Conservation (phyloP, 2,113 vertebrate species). For the Chrysochloris asiatica region DNA sequence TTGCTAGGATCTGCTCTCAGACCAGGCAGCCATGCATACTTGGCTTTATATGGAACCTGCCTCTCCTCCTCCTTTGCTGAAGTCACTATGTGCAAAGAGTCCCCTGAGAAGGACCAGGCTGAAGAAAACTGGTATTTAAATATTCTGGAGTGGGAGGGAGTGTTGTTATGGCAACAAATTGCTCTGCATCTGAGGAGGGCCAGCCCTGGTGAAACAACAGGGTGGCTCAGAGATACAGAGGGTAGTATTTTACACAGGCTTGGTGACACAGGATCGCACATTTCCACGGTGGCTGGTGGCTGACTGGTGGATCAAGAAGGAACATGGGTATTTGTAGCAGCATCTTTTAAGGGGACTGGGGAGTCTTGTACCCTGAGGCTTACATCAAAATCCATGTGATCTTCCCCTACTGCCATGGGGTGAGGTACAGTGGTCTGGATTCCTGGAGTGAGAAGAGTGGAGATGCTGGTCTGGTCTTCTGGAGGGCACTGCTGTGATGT, state of each 20-base stretch:
- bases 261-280: conserved; percentile 15
- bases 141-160: conserved; percentile 59
- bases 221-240: conserved; percentile 39
- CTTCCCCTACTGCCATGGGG: not conserved
- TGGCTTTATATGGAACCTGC: too few species aligned
- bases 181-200: conserved; percentile 77
- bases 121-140: conserved; percentile 16
- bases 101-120: not conserved
- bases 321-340: rapidly evolving
- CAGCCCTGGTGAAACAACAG: conserved; percentile 62
- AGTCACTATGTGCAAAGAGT: not conserved
- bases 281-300: not conserved
- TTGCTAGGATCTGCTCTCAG: not conserved
- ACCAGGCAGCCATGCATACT: rapidly evolving
- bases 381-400: rapidly evolving
- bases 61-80: rapidly evolving
- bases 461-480: not conserved
- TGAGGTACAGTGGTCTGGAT: rapidly evolving
- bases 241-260: conserved; percentile 70
- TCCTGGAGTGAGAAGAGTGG: rapidly evolving
- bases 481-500: too few species aligned
- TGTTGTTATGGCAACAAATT: conserved; percentile 87
- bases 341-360: rapidly evolving
- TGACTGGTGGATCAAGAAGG: not conserved
- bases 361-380: too few species aligned